Conservation (phyloP, 2,888 invertebrate species). For the Drosophila ezoana region DNA sequence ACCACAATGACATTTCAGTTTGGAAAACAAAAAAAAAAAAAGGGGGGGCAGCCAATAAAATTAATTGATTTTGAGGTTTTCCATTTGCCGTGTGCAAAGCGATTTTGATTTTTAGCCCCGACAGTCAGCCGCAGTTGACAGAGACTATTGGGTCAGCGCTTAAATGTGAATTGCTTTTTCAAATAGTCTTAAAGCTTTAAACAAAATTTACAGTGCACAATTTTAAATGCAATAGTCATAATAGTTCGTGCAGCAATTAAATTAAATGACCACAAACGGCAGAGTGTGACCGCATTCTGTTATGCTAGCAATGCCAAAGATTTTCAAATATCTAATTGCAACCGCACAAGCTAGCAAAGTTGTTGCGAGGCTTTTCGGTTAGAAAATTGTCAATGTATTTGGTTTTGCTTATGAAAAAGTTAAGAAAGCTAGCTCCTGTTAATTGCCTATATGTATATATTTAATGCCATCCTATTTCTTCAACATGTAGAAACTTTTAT, state of each 20-base stretch:
- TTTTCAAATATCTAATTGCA: no score
- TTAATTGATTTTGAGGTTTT: constrained; percentile 77
- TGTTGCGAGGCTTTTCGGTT: no score
- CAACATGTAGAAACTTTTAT: neutral
- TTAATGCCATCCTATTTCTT: neutral
- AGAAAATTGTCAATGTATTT: no score
- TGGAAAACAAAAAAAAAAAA: constrained; percentile 23
- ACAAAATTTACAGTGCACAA: no score
- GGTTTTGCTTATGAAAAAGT: no score
- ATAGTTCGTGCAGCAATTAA: neutral
- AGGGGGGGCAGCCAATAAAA: constrained; percentile 64
- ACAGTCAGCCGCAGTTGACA: constrained; percentile 46
- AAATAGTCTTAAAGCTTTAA: constrained; percentile 16
- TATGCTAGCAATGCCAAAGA: no score
- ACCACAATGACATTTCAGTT: constrained; percentile 71
- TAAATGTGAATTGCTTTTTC: constrained; percentile 34
- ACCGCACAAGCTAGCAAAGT: no score
- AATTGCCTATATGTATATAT: neutral
- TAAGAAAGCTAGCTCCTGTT: no score
- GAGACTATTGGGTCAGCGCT: constrained; percentile 21
- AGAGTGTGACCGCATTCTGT: no score
- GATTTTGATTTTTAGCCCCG: constrained; percentile 51
- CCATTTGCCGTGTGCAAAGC: constrained; percentile 30
- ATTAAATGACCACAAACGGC: neutral
- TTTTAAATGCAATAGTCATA: no score